Evolutionary conservation across 2,888 invertebrate species (phyloP).

Genomic region (Drosophila antonietae): DNA sequence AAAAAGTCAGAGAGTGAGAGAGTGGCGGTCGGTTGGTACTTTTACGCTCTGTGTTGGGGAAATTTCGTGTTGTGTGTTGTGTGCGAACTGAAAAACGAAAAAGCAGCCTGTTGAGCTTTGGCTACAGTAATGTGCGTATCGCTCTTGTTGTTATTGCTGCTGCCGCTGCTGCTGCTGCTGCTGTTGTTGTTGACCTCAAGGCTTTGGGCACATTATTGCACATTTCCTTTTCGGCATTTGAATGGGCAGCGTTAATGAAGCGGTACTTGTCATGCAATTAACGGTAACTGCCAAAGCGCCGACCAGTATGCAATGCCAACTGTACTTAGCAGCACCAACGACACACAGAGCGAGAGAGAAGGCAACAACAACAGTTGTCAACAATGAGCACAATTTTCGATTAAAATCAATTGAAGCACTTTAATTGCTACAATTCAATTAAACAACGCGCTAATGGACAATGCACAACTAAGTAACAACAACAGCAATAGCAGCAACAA

Average conservation of each 20-base stretch:
- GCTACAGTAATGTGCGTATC: constrained; percentile 15
- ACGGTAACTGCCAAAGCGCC: constrained; percentile 37
- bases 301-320: constrained; percentile 47
- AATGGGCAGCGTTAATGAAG: constrained; percentile 74
- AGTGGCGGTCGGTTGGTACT: constrained; percentile 22
- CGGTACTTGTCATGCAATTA: constrained; percentile 60
- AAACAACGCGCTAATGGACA: constrained; percentile 75
- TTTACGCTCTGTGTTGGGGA: constrained; percentile 59
- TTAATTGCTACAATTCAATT: constrained; percentile 82
- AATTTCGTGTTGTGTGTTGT: constrained; percentile 36
- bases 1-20: constrained; percentile 7
- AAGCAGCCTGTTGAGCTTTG: constrained; percentile 73
- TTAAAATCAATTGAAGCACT: constrained; percentile 82
- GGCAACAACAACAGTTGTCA: constrained; percentile 40
- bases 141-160: constrained; percentile 15
- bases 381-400: constrained; percentile 79
- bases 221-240: constrained; percentile 69
- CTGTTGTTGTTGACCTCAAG: constrained; percentile 52
- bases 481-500: constrained; percentile 17
- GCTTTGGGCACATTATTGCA: constrained; percentile 70
- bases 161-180: constrained; percentile 3
- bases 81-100: constrained; percentile 39
- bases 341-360: neutral
- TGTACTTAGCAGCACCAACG: constrained; percentile 31
- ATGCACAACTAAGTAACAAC: constrained; percentile 31